A percentile compares a stretch with the other conserved stretches of the same genome.
Evolutionary conservation across 2,113 vertebrate genomes (phyloP).

Genomic region (Picathartes gymnocephalus): DNA sequence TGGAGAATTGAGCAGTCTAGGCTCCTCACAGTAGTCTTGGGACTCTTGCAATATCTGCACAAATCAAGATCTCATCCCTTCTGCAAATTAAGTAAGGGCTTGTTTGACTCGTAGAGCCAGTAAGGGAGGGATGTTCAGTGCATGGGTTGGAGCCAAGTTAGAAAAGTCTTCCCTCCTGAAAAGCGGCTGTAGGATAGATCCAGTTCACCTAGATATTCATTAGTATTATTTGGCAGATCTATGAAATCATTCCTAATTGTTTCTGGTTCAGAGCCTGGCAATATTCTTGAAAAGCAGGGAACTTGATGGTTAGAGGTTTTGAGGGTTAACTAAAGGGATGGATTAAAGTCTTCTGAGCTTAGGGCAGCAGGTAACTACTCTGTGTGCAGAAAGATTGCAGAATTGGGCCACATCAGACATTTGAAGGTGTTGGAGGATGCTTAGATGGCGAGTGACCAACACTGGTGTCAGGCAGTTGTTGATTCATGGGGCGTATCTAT

Average conservation of each 20-base stretch:
- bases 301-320: not conserved
- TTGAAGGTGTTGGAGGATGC: not conserved
- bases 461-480: not conserved
- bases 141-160: not conserved
- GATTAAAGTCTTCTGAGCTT: not conserved
- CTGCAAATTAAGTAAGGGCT: not conserved
- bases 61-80: conserved; percentile 13
- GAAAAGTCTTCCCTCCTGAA: not conserved
- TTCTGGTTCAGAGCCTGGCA: not conserved
- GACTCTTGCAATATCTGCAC: not conserved
- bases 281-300: not conserved
- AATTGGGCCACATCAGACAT: rapidly evolving
- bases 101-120: conserved; percentile 21
- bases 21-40: not conserved
- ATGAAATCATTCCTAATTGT: not conserved
- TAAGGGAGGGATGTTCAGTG: not conserved
- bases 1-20: conserved; percentile 8
- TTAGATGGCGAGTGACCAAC: not conserved
- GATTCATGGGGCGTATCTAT: not conserved
- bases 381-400: not conserved
- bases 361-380: not conserved
- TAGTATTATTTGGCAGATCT: not conserved
- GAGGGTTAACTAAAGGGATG: not conserved
- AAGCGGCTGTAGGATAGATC: not conserved
- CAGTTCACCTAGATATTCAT: not conserved